phyloP scores from a whole-genome alignment of 2,113 vertebrate genomes.

The Xenopus laevis region DNA sequence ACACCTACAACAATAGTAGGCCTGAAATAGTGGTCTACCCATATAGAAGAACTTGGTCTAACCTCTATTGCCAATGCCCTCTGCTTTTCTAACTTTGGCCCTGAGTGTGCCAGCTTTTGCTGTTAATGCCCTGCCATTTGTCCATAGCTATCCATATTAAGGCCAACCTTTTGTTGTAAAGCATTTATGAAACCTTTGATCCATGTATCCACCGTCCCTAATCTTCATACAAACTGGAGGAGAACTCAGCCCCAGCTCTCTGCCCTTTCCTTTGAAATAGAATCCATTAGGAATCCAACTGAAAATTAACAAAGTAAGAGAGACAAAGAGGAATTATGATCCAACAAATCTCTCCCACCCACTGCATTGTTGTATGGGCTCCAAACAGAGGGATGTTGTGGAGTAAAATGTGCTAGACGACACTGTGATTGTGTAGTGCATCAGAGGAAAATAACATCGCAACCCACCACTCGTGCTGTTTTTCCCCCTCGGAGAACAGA shows the following conservation, averaged over 20 bases:
- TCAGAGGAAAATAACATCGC: neutral
- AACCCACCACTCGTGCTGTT: conserved; percentile 10
- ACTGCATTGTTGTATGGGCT: conserved; percentile 39
- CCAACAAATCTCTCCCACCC: conserved; percentile 30
- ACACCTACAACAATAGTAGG: no score
- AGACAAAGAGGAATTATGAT: conserved; percentile 41
- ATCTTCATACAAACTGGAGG: conserved; percentile 23
- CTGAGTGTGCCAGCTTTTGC: no score
- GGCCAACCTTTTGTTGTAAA: no score
- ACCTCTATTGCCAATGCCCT: no score
- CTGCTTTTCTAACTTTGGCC: no score
- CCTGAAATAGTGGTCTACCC: no score
- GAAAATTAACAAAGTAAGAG: conserved; percentile 35
- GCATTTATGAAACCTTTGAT: conserved; percentile 1
- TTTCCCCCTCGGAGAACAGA: neutral
- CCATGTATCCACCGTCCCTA: conserved; percentile 15
- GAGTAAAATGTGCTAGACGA: conserved; percentile 27
- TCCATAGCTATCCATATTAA: no score
- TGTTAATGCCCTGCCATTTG: no score
- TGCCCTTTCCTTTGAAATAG: conserved; percentile 34
- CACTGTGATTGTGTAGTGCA: conserved; percentile 7
- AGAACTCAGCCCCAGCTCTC: conserved; percentile 4
- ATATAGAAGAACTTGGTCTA: no score
- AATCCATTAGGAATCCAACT: conserved; percentile 34
- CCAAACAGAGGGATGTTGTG: conserved; percentile 17